phyloP scores from a whole-genome alignment of 2,888 invertebrate genomes.

The Leucophenga montana region DNA sequence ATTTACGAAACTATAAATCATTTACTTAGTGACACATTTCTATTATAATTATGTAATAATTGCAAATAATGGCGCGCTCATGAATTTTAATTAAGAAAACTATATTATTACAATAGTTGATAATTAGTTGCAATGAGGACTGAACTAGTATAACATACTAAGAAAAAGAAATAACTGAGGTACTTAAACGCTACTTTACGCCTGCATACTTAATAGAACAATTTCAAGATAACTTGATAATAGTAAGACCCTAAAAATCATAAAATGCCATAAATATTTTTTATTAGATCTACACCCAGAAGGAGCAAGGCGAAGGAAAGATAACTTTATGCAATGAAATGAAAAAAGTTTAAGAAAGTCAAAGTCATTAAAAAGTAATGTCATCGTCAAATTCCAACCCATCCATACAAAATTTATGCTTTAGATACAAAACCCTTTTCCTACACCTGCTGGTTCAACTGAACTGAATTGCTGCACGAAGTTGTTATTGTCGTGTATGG shows the following conservation, averaged over 20 bases:
- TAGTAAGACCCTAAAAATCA: neutral
- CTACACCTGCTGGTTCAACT: neutral
- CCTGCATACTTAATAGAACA: neutral
- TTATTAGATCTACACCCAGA: neutral
- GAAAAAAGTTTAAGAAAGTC: constrained; percentile 59
- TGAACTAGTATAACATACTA: no score
- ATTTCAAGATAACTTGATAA: neutral
- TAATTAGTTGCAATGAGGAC: no score
- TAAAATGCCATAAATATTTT: neutral
- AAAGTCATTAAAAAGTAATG: constrained; percentile 67
- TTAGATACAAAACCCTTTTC: constrained; percentile 25
- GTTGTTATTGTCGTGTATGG: no score
- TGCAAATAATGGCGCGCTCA: neutral
- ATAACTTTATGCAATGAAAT: constrained; percentile 45
- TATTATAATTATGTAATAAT: neutral
- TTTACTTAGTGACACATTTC: neutral
- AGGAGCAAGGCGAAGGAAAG: constrained; percentile 1
- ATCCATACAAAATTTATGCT: constrained; percentile 16
- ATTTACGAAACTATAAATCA: neutral
- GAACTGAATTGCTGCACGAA: no score
- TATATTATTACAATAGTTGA: no score
- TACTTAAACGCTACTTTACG: neutral
- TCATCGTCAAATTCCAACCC: constrained; percentile 52
- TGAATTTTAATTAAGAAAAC: constrained; percentile 7
- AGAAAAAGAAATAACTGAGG: neutral